Evolutionary conservation across 2,113 vertebrate species (phyloP), one percentile per base, ranked within the genome.

Genomic region (Mellivora capensis): DNA sequence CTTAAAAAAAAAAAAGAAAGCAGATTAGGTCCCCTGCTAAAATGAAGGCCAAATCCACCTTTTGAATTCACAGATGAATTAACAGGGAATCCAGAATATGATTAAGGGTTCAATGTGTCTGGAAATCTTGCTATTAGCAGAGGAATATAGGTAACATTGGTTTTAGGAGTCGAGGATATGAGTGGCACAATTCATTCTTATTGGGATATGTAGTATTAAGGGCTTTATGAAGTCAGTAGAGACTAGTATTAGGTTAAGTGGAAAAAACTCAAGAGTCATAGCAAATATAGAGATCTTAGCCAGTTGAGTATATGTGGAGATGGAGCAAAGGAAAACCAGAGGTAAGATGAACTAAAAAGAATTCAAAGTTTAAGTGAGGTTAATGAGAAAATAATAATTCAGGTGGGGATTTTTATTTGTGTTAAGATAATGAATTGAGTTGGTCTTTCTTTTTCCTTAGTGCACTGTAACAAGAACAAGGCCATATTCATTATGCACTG

Each of bases 21-120:
- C 10, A 29, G 10, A 59, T 90, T 85, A 92, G 25, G 14, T 59
- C 7, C 18, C 42, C 54, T 90, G n/a, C 44, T 93, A 90, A 90
- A 81, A 69, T 25, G 21, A 96, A 96, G 59, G 6, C 42, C 52
- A 95, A 67, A 91, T 64, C 2, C 4, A 67, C 8, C 3, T 90
- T 95, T 44, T 90, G 69, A 86, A 77, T 49, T 96, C 71, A 81
- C 12, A 77, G 42, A 47, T 90, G 29, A 94, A 54, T 96, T 82
- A 90, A 79, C 7, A 90, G 18, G 20, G 79, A 49, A 76, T 31
- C 10, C 20, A 47, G 23, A 2, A 3, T 71, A n/a, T 79, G n/a
- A 93, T 77, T 71, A 96, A 86, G 31, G 20, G 12, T 67, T 82
- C 64, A 4, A 8, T 71, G 29, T 37, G 2, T 44, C 21, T 94